Conservation (phyloP, 1,140 invertebrate species). For the Drosophila tani region DNA sequence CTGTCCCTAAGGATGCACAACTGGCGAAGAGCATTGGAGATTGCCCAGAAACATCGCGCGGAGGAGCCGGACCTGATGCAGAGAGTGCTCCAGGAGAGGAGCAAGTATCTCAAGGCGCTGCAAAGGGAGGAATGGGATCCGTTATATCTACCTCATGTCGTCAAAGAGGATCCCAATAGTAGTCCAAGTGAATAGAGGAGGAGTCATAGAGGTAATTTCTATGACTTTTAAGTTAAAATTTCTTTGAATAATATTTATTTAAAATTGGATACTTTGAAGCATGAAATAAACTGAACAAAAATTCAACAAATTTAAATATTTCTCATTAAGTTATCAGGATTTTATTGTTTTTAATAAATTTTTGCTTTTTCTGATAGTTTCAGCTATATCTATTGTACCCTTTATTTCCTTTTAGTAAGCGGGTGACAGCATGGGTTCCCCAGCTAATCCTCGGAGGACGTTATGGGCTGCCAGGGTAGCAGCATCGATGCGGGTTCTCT, state of each 20-base stretch:
- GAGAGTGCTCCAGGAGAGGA: slow-evolving; percentile 91
- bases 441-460: slow-evolving; percentile 90
- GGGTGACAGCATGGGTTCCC: slow-evolving; percentile 88
- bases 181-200: slow-evolving; percentile 40
- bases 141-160: slow-evolving; percentile 88
- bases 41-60: slow-evolving; percentile 92
- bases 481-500: slow-evolving; percentile 92
- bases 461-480: slow-evolving; percentile 91
- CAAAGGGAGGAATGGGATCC: slow-evolving; percentile 92
- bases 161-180: slow-evolving; percentile 85
- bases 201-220: too few species aligned
- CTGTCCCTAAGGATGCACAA: slow-evolving; percentile 93
- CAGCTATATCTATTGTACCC: too few species aligned
- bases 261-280: too few species aligned
- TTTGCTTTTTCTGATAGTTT: too few species aligned
- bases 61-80: slow-evolving; percentile 88
- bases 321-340: too few species aligned
- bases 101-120: slow-evolving; percentile 90
- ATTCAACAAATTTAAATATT: too few species aligned
- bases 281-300: not conserved
- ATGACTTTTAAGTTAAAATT: not conserved
- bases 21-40: slow-evolving; percentile 94
- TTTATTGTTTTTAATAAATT: too few species aligned
- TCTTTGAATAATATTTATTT: not conserved
- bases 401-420: slow-evolving; percentile 62